Evolutionary conservation across 2,888 invertebrate genomes (phyloP), one percentile per base, ranked within the genome.

Genomic region (Muschampia plurimacula): DNA sequence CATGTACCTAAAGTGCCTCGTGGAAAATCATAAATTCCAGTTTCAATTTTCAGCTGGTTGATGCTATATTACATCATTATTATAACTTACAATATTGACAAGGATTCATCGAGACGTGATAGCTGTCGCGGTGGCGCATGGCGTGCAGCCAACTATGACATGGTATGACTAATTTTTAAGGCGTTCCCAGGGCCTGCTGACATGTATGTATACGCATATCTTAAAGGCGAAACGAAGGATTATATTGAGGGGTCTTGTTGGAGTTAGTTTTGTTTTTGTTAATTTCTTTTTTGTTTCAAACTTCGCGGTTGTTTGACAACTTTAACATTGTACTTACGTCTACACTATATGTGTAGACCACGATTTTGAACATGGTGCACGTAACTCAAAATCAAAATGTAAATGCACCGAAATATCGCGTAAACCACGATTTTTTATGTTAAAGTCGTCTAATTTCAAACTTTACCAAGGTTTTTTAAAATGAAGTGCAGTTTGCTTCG

Each of bases 91-190:
- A 15, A 13, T 52, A 5, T 52, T 52, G 52, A 52, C 7, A 15
- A n/a, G 52, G 52, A 52, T 52, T 52, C 52, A 52, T n/a, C 9
- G 52, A 28, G 28, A 28, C 57, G 28, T 57, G 55, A 1, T 22
- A 22, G 39, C 39, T 39, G 4, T 55, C 15, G 55, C 7, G 32
- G 13, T 60, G 2, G 36, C 13, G 12, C 6, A 22, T 60, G 59
- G 59, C 59, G 59, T 32, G 59, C 59, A 13, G 36, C 36, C 36
- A 60, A 60, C 32, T 60, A 15, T 60, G 36, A 32, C 15, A 60
- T 12, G n/a, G 10, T 60, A 22, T 57, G 55, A 57, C 55, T 57
- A 57, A 57, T 52, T 15, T 52, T 52, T 22, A 57, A 22, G 55
- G 22, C 55, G 55, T 57, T 22, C 22, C 22, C 55, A 13, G 49